These are phyloP conservation scores for Calycopis cecrops DNA, from an alignment of 1,140 invertebrate species.

Conservation along the genomic window DNA sequence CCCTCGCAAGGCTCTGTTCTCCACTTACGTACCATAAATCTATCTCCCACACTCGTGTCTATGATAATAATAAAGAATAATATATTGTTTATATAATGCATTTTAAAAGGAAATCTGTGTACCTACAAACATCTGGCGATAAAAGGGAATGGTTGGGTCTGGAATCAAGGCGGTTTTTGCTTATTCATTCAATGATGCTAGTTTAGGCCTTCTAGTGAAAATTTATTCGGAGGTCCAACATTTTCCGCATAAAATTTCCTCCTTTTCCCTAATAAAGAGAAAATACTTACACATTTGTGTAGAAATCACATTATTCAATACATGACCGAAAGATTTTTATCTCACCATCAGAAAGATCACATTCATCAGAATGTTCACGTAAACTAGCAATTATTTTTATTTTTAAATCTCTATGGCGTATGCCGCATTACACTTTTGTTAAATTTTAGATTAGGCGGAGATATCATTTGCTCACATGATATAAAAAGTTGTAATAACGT, in stretches of 20 bases:
- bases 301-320: constrained; percentile 11
- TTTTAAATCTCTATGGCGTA: no score
- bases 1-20: no score
- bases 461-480: no score
- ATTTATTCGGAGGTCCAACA: constrained; percentile 5
- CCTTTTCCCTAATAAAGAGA: constrained; percentile 8
- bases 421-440: no score
- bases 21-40: no score
- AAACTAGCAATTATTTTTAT: no score
- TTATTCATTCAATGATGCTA: constrained; percentile 10
- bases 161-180: constrained; percentile 7
- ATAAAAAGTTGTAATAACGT: no score
- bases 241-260: constrained; percentile 9
- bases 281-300: constrained; percentile 10
- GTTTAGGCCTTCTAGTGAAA: constrained; percentile 5
- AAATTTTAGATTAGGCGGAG: no score
- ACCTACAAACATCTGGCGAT: constrained; percentile 8
- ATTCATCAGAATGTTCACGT: no score
- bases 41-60: background rate
- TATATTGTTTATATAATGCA: constrained; percentile 1
- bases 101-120: background rate
- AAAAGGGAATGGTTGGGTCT: constrained; percentile 5
- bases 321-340: background rate
- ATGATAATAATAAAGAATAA: background rate
- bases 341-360: no score